Evolutionary conservation across 92 coral and sea anemone species (phyloP).

Genomic region (Diadumene lineata): DNA sequence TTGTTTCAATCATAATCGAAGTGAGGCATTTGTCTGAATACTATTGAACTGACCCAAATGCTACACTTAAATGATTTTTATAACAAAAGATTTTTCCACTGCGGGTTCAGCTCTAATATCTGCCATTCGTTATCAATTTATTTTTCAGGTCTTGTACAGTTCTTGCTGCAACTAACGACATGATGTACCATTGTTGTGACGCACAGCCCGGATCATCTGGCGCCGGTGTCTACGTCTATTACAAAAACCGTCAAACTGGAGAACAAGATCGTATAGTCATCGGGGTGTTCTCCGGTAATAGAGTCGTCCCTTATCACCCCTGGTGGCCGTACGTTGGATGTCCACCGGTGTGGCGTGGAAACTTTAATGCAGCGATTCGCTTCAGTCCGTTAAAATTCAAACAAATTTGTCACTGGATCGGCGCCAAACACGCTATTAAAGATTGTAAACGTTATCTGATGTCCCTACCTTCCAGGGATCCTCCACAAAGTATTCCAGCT

Average conservation of each 20-base stretch:
- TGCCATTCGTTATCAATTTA: no score
- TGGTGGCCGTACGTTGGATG: conserved; percentile 59
- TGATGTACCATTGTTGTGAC: conserved; percentile 90
- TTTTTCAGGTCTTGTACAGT: conserved; percentile 23
- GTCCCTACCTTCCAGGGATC: conserved; percentile 11
- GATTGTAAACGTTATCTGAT: conserved; percentile 22
- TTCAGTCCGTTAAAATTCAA: conserved; percentile 66
- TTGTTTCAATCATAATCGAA: no score
- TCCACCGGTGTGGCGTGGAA: conserved; percentile 47
- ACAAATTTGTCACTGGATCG: conserved; percentile 92
- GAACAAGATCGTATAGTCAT: conserved; percentile 59
- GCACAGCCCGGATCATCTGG: conserved; percentile 95
- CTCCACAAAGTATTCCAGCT: conserved; percentile 11
- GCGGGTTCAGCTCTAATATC: no score
- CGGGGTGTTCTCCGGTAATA: conserved; percentile 92
- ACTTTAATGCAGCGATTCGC: conserved; percentile 90
- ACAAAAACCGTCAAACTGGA: conserved; percentile 29
- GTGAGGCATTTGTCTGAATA: no score
- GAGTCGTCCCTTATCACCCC: conserved; percentile 56
- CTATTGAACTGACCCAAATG: no score
- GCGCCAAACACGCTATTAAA: conserved; percentile 26
- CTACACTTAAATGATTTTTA: no score
- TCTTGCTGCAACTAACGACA: conserved; percentile 34
- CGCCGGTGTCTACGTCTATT: conserved; percentile 83
- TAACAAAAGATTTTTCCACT: no score